Percentiles rank a stretch among this genome's conserved stretches.
These are phyloP conservation scores for Echinops telfairi DNA, from an alignment of 2,113 vertebrate species.

Conservation along the genomic window DNA sequence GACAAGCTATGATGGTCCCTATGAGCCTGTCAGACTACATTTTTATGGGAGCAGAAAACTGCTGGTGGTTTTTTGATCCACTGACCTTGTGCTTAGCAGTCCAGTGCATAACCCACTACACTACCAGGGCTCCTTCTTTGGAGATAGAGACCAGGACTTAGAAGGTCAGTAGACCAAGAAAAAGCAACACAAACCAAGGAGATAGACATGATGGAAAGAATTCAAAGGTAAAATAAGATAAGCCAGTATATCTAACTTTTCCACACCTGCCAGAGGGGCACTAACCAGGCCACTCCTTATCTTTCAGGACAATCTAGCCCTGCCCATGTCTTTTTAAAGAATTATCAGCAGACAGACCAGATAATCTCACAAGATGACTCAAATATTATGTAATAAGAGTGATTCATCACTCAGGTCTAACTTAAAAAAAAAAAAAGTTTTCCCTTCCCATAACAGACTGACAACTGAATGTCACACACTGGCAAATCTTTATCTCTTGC, in stretches of 20 bases:
- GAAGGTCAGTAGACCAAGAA: neutral
- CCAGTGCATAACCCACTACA: too few relatives aligned
- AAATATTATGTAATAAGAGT: slow-evolving; percentile 45
- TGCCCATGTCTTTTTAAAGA: neutral
- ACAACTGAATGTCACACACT: slow-evolving; percentile 4
- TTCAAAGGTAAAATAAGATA: neutral
- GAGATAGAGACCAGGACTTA: neutral
- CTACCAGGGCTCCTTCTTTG: neutral
- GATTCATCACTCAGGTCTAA: slow-evolving; percentile 48
- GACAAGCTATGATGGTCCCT: too few relatives aligned
- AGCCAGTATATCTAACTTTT: neutral
- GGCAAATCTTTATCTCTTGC: neutral
- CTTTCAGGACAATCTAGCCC: neutral
- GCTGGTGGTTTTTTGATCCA: too few relatives aligned
- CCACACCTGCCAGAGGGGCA: neutral
- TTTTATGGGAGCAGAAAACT: too few relatives aligned
- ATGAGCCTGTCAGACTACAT: too few relatives aligned
- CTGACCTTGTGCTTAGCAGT: too few relatives aligned
- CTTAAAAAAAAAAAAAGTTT: slow-evolving; percentile 36
- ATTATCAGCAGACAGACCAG: neutral
- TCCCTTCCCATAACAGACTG: neutral
- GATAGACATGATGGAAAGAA: neutral
- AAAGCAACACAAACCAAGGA: neutral
- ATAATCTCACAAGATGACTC: slow-evolving; percentile 56
- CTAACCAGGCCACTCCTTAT: neutral